These are phyloP conservation scores for Ridgeia piscesae DNA, from an alignment of 1,140 invertebrate genomes.

Conservation along the genomic window DNA sequence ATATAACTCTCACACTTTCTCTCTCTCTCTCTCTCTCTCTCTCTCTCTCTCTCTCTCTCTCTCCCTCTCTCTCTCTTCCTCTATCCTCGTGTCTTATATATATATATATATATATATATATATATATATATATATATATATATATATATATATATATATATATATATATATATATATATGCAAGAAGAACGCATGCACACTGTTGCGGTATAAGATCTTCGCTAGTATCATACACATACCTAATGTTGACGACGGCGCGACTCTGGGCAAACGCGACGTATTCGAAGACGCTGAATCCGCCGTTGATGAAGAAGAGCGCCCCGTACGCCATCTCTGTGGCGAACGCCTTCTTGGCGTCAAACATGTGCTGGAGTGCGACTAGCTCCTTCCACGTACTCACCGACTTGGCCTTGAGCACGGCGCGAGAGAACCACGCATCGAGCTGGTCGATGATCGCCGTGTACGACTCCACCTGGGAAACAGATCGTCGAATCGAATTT, in stretches of 20 bases:
- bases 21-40: no score
- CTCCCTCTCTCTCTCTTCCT: no score
- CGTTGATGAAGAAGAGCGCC: not conserved
- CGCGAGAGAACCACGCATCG: constrained; percentile 35
- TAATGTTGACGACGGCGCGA: not conserved
- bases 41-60: no score
- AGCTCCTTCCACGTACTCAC: constrained; percentile 39
- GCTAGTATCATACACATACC: not conserved
- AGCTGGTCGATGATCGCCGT: constrained; percentile 34
- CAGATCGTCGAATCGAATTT: no score
- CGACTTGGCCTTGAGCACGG: constrained; percentile 36
- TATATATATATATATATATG: not conserved
- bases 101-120: no score
- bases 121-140: not conserved
- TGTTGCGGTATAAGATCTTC: not conserved
- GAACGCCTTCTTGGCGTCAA: not conserved
- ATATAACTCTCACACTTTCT: no score
- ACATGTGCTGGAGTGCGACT: constrained; percentile 29
- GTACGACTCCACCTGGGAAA: constrained; percentile 19
- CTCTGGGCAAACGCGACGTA: not conserved
- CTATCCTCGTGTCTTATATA: no score
- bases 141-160: not conserved
- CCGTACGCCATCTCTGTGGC: not conserved
- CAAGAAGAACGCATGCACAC: not conserved
- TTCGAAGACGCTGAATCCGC: not conserved